phyloP scores from a whole-genome alignment of 2,797 vertebrate species.

The Argya squamiceps region DNA sequence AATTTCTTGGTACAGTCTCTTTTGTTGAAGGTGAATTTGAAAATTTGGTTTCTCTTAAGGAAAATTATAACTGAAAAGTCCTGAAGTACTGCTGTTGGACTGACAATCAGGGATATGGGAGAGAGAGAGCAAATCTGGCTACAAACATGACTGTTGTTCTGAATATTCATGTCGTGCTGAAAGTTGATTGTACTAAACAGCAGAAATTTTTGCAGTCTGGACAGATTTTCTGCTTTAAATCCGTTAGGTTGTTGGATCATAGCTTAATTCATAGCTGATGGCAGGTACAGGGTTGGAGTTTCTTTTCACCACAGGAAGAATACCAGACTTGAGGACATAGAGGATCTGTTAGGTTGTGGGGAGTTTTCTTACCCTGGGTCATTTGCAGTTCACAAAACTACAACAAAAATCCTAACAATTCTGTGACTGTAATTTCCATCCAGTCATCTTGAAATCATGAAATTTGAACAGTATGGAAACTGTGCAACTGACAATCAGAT shows the following conservation, averaged over 20 bases:
- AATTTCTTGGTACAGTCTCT: not conserved
- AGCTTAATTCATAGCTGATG: not conserved
- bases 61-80: not conserved
- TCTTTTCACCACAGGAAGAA: not conserved
- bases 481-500: not conserved
- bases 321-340: not conserved
- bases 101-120: not conserved
- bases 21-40: not conserved
- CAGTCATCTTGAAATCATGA: not conserved
- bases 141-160: not conserved
- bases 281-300: fast-evolving
- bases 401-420: not conserved
- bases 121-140: not conserved
- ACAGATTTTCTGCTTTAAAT: not conserved
- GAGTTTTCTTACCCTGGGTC: not conserved
- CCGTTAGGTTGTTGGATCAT: not conserved
- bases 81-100: not conserved
- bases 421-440: not conserved
- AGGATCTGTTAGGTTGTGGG: not conserved
- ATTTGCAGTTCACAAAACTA: not conserved
- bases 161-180: not conserved
- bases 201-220: not conserved
- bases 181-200: not conserved
- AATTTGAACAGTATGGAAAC: not conserved
- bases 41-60: not conserved